Evolutionary conservation across 2,113 vertebrate species (phyloP).

Genomic region (Gymnorhina tibicen): DNA sequence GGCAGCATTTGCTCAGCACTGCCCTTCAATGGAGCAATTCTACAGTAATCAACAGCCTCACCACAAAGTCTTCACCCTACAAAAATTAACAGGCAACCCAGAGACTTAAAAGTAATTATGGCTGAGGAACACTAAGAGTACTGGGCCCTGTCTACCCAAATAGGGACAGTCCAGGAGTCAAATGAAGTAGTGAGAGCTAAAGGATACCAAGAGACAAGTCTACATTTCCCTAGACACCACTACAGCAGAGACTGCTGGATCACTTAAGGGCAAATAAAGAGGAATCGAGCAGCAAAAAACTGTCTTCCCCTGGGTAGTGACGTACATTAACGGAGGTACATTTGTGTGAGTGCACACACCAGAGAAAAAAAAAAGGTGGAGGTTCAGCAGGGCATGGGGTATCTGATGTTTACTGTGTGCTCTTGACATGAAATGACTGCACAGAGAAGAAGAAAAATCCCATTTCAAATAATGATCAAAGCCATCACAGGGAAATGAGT

Average conservation of each 20-base stretch:
- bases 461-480: conserved; percentile 49
- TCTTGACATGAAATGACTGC: not conserved
- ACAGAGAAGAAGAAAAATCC: conserved; percentile 1
- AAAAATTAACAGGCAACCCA: not conserved
- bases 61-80: not conserved
- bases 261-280: not conserved
- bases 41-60: not conserved
- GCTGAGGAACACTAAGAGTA: not conserved
- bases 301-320: not conserved
- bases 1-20: not conserved
- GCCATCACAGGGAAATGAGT: not conserved
- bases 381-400: not conserved
- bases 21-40: not conserved
- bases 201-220: not conserved
- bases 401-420: not conserved
- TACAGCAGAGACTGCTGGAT: not conserved
- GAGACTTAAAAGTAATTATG: not conserved
- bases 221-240: not conserved
- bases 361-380: not conserved
- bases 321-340: not conserved
- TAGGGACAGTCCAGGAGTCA: not conserved
- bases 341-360: not conserved
- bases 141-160: not conserved
- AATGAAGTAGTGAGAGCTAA: not conserved
- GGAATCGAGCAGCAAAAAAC: not conserved